Base-by-base conservation (phyloP, 2,888 invertebrate species). In the Heteromurus nitidus region DNA sequence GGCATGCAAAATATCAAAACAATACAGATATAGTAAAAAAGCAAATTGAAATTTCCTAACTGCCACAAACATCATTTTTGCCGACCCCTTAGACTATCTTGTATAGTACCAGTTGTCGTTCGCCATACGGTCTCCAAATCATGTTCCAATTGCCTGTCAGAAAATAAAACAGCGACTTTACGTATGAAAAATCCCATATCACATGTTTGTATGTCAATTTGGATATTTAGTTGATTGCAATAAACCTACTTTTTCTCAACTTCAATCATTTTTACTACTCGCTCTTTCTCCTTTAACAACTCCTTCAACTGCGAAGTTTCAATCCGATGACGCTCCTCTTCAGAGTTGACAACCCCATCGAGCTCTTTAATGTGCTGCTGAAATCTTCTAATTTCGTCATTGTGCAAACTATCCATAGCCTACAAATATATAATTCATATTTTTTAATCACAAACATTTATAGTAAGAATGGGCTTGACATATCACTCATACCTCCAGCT, bases 111-210 rank as follows among this genome's bases (percentile, higher is more conserved):
- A 11, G 84, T 85, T 3, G 86, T 81, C 1, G 85, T 86, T 18
- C 84, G 73, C 87, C 87, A 87, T 16, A 87, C 87, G 2, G 86
- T 85, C 70, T 86, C 86, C 75, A 87, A 68, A 69, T 87, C 87
- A 50, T 65, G 44, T 13, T 83, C 53, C 31, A 87, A 30, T 70
- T 87, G 87, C 28, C 83, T 86, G 60, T 5, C n/a, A n/a, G n/a
- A n/a, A 60, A 75, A 28, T 58, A 42, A 60, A 28, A 47, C 28
- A 60, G 62, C 18, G n/a, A 64, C 31, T 24, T 28, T 3, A 50
- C 9, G 24, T 36, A 18, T 18, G 18, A 16, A 31, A 50, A 58
- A 26, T 62, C 13, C 74, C 22, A 16, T 50, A n/a, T n/a, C n/a
- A n/a, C n/a, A n/a, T n/a, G 36, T 9, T 36, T 9, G 13, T 36